Evolutionary conservation across 1,140 invertebrate species (phyloP).

Genomic region (Heliconius hermathena): DNA sequence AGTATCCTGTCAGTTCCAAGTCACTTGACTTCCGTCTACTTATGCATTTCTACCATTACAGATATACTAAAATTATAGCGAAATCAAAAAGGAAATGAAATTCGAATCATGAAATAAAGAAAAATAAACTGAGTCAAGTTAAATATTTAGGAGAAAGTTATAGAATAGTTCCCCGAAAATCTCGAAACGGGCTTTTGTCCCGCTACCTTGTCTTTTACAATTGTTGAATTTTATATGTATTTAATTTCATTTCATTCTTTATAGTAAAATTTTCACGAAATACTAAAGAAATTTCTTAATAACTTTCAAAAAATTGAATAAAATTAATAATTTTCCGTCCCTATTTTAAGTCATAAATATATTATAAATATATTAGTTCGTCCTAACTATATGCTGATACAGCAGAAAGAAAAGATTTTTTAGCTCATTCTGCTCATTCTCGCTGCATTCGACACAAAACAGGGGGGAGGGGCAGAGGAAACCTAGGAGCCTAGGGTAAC

Average conservation of each 20-base stretch:
- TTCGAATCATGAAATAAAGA: neutral
- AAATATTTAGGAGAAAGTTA: neutral
- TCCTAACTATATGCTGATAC: too few species aligned
- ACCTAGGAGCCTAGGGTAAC: too few species aligned
- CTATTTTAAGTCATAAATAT: too few species aligned
- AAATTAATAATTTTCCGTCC: too few species aligned
- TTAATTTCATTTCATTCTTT: neutral
- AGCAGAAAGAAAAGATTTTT: too few species aligned
- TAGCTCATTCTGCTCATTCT: too few species aligned
- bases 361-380: too few species aligned
- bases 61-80: neutral
- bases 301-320: too few species aligned
- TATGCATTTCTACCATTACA: neutral
- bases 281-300: neutral
- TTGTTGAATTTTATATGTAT: conserved; percentile 2
- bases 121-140: neutral
- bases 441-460: too few species aligned
- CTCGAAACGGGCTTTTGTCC: neutral
- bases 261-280: neutral
- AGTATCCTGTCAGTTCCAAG: too few species aligned
- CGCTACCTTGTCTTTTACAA: neutral
- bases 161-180: neutral
- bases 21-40: too few species aligned
- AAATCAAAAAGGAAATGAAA: neutral
- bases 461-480: too few species aligned